Evolutionary conservation across 2,888 invertebrate species (phyloP).

Genomic region (Diogma glabrata): DNA sequence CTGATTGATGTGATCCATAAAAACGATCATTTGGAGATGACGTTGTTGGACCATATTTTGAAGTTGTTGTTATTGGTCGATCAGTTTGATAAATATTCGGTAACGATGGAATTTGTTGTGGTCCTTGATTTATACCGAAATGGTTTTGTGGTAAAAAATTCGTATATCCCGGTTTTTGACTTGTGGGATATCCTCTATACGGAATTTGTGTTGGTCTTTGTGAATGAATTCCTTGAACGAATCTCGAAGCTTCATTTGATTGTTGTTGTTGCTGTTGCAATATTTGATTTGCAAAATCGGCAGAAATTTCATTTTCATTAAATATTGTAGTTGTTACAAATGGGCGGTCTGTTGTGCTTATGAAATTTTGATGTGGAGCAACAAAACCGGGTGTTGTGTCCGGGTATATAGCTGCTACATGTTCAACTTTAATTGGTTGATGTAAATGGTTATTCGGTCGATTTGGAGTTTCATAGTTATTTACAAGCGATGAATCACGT

Average conservation of each 20-base stretch:
- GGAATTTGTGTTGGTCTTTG: neutral
- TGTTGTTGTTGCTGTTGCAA: neutral
- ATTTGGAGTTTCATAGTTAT: conserved; percentile 5
- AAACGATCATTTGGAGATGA: neutral
- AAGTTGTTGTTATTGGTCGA: neutral
- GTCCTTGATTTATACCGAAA: neutral
- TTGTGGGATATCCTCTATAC: too few species aligned
- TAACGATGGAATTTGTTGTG: neutral
- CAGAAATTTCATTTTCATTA: too few species aligned
- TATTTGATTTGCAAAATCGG: conserved; percentile 10
- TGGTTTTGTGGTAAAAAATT: conserved; percentile 1
- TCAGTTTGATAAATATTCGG: too few species aligned
- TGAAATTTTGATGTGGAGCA: conserved; percentile 26
- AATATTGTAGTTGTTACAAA: too few species aligned
- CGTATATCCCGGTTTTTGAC: conserved; percentile 1
- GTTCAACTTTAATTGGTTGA: conserved; percentile 1
- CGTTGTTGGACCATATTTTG: neutral
- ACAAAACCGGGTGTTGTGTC: conserved; percentile 24
- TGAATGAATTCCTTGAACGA: neutral
- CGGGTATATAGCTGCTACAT: conserved; percentile 20
- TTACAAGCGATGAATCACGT: neutral
- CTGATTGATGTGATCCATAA: neutral
- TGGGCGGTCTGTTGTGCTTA: conserved; percentile 24
- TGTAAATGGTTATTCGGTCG: conserved; percentile 1
- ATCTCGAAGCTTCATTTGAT: neutral